Evolutionary conservation across 2,797 vertebrate species (phyloP).

Genomic region (Poecile montanus): DNA sequence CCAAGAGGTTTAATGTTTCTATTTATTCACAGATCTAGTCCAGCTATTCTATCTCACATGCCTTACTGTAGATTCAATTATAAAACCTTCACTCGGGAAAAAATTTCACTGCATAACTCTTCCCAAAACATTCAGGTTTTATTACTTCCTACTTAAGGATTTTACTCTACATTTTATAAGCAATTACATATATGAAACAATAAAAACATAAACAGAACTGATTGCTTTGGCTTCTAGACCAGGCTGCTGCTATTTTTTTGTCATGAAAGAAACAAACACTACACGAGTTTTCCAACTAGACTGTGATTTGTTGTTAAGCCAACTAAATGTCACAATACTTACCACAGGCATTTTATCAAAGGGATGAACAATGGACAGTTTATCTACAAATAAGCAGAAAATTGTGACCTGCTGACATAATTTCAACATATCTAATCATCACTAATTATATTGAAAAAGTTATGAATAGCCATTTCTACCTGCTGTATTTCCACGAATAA

Average conservation of each 20-base stretch:
- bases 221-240: neutral
- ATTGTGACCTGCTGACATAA: neutral
- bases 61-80: neutral
- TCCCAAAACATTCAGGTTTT: neutral
- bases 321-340: conserved; percentile 69
- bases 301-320: neutral
- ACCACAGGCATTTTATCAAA: conserved; percentile 88
- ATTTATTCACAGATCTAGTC: neutral
- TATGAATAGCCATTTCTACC: conserved; percentile 70
- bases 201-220: neutral
- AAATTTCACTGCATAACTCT: neutral
- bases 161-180: neutral
- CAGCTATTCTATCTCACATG: neutral
- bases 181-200: neutral
- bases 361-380: conserved; percentile 81
- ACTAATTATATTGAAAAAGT: neutral
- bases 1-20: neutral
- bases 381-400: conserved; percentile 79
- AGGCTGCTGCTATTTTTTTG: neutral
- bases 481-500: conserved; percentile 81
- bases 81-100: neutral
- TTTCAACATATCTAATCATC: neutral
- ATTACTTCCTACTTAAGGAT: neutral
- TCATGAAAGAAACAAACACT: neutral
- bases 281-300: neutral